These are phyloP conservation scores for Malthinus seriepunctatus DNA, from an alignment of 2,888 invertebrate species.

Conservation along the genomic window DNA sequence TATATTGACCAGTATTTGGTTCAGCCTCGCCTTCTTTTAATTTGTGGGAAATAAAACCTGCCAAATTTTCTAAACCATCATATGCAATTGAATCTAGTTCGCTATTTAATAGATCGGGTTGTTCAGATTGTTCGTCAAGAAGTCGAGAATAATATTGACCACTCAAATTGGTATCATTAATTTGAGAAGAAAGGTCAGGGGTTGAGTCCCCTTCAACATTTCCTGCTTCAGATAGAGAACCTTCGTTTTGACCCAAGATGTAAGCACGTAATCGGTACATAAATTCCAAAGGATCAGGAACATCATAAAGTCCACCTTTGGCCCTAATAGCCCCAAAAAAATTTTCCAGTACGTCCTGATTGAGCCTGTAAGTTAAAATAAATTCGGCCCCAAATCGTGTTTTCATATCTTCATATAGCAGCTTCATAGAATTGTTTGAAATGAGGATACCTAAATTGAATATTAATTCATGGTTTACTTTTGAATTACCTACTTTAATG, in stretches of 20 bases:
- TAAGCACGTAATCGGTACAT: constrained; percentile 3
- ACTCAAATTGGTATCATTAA: not conserved
- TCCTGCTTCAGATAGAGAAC: constrained; percentile 7
- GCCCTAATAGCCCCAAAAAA: constrained; percentile 6
- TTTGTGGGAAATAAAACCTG: not conserved
- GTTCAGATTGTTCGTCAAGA: too few relatives aligned
- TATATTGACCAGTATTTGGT: constrained; percentile 5
- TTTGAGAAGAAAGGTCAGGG: not conserved
- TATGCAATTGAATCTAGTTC: not conserved
- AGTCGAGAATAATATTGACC: not conserved
- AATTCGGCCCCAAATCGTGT: constrained; percentile 8
- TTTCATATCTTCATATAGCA: constrained; percentile 15
- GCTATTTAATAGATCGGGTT: not conserved
- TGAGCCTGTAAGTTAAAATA: constrained; percentile 12
- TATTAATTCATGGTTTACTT: not conserved
- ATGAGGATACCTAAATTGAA: not conserved
- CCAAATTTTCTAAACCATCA: not conserved
- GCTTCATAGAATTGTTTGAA: not conserved
- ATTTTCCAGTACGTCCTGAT: too few relatives aligned
- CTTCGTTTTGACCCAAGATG: constrained; percentile 23
- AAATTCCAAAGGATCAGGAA: constrained; percentile 10
- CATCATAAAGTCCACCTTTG: constrained; percentile 4
- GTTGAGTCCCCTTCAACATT: constrained; percentile 2
- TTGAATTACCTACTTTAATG: not conserved
- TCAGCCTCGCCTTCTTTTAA: constrained; percentile 3